Percentiles rank a stretch among this genome's conserved stretches.
These are phyloP conservation scores for Helicolenus hilgendorfi DNA, from an alignment of 2,797 vertebrate species.

Conservation along the genomic window DNA sequence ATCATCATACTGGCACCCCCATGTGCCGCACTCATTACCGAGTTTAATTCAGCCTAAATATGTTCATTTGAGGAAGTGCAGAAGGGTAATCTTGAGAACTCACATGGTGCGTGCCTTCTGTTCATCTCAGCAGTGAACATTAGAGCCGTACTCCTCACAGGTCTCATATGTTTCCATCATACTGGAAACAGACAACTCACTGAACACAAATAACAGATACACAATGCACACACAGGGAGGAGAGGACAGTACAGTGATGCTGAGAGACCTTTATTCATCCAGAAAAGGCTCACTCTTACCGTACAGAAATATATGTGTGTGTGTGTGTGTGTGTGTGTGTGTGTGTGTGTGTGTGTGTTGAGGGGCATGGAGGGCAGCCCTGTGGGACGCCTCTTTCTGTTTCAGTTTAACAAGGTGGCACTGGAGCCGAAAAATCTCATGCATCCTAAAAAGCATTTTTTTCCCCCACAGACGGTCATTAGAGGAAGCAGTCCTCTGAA, in stretches of 20 bases:
- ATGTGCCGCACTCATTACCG: neutral
- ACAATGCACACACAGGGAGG: neutral
- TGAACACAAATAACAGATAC: neutral
- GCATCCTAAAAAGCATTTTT: constrained; percentile 48
- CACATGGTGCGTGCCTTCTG: neutral
- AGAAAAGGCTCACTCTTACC: neutral
- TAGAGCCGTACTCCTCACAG: neutral
- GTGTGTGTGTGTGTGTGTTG: neutral
- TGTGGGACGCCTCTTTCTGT: constrained; percentile 22
- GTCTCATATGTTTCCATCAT: neutral
- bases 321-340: neutral
- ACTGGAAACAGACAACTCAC: neutral
- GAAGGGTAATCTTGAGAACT: neutral
- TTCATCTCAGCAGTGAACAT: neutral
- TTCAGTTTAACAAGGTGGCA: constrained; percentile 55
- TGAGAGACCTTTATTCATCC: constrained; percentile 21
- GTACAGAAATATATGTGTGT: neutral
- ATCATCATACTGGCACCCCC: neutral
- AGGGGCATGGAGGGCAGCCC: constrained; percentile 13
- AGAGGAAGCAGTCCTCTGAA: neutral
- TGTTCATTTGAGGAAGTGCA: neutral
- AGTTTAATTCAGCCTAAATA: neutral
- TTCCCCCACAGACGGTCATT: constrained; percentile 13
- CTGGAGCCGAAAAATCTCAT: constrained; percentile 64
- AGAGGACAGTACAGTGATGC: neutral